phyloP scores from a whole-genome alignment of 1,140 invertebrate species.

The Reticulitermes speratus region DNA sequence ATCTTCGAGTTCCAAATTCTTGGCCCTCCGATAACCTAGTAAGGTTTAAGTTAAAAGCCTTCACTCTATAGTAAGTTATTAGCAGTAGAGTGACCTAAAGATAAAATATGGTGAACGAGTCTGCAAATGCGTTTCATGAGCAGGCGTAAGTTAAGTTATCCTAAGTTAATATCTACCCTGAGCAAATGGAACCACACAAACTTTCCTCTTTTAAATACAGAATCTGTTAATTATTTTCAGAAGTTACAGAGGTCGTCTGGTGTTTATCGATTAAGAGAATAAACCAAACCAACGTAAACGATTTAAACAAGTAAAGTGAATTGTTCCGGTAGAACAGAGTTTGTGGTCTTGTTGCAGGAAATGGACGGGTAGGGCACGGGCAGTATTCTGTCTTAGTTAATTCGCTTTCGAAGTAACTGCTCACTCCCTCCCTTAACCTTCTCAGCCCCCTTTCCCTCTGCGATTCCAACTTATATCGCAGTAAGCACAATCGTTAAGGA shows the following conservation, averaged over 20 bases:
- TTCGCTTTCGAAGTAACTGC: neutral
- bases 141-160: too few species aligned
- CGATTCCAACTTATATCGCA: neutral
- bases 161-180: too few species aligned
- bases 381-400: constrained; percentile 8
- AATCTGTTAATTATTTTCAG: constrained; percentile 11
- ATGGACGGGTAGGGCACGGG: neutral
- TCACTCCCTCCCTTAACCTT: too few species aligned
- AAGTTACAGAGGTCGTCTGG: neutral
- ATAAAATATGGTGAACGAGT: too few species aligned
- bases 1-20: too few species aligned
- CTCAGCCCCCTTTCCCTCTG: too few species aligned
- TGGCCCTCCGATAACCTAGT: too few species aligned
- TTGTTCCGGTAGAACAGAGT: constrained; percentile 1
- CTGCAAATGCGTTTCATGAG: too few species aligned
- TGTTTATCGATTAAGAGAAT: constrained; percentile 2
- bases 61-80: too few species aligned
- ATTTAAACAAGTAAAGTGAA: constrained; percentile 12
- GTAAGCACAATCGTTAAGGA: neutral
- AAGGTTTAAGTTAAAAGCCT: too few species aligned
- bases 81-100: too few species aligned
- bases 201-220: neutral
- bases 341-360: constrained; percentile 5
- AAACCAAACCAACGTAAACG: neutral
- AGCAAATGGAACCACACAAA: neutral